Base-by-base conservation (phyloP, 92 coral and sea anemone genomes). In the Parazoanthus atlanticus region DNA sequence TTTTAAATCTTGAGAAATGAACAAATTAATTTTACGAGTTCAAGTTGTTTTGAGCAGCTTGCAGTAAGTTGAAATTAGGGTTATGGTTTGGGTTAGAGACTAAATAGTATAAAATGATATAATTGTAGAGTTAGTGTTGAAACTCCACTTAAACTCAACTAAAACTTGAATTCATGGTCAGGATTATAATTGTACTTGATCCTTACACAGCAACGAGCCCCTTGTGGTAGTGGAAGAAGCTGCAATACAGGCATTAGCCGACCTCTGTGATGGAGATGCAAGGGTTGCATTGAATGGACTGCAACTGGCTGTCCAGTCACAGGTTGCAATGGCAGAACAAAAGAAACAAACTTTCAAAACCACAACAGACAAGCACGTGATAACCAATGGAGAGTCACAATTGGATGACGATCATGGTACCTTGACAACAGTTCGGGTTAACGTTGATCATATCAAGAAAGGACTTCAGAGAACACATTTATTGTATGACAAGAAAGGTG, bases 241-340 rank as follows among this genome's bases (percentile, higher is more conserved):
- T 6, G 98, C 99, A 8, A 82, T 97, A 25, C 89, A 56, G 76
- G 88, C 95, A 69, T 82, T 97, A 21, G 94, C 97, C 65, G 92
- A 93, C 85, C 91, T 97, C 36, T 97, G 98, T 90, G 99, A 97
- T 79, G 99, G 99, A 10, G 99, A 97, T 90, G 99, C 99, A 29
- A 93, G 99, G 90, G 93, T 92, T 72, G 98, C 99, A 32, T 91
- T 97, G 77, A 97, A 97, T 95, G 97, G 99, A 3, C 92, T 97
- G 17, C 98, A 97, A 78, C 96, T 97, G 85, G 97, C 99, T 30
- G 91, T 95, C 9, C 99, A 95, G 88, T 97, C 99, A 67, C 98
- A 94, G 89, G 84, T 86, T 77, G 94, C 96, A 8, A 73, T 79
- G 83, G 90, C 85, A 88, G 49, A 87, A 36, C 89, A 76, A n/a